These are phyloP conservation scores for Clostera curtula DNA, from an alignment of 2,888 invertebrate genomes.

Conservation along the genomic window DNA sequence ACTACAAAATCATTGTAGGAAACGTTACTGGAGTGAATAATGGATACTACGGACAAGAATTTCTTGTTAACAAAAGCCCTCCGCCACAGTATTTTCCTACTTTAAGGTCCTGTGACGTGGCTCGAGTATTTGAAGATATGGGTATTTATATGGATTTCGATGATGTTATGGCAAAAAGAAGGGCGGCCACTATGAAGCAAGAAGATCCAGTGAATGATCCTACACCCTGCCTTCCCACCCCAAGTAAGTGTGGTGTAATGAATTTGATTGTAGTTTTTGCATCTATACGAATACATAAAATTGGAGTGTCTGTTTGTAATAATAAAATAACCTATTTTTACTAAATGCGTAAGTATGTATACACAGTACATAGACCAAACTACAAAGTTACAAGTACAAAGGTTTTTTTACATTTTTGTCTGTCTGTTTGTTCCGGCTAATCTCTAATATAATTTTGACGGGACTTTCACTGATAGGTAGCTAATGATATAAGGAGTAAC, in stretches of 20 bases:
- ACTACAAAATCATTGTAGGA: slow-evolving; percentile 78
- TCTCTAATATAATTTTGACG: no score
- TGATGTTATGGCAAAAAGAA: slow-evolving; percentile 37
- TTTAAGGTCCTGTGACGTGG: slow-evolving; percentile 40
- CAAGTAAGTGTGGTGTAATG: slow-evolving; percentile 59
- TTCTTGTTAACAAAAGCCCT: slow-evolving; percentile 37
- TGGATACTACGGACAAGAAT: slow-evolving; percentile 50
- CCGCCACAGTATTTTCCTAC: slow-evolving; percentile 48
- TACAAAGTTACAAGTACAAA: no score
- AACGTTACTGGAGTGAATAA: slow-evolving; percentile 58
- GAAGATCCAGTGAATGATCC: slow-evolving; percentile 42
- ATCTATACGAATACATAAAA: no score
- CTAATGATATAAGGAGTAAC: no score
- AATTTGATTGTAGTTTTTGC: no score
- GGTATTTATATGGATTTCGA: slow-evolving; percentile 42
- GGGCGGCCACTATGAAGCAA: slow-evolving; percentile 42
- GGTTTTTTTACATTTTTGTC: no score
- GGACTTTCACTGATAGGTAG: no score
- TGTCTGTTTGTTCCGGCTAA: no score
- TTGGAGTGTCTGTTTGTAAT: no score
- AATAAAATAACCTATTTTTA: no score
- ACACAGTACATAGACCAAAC: no score
- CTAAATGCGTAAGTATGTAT: no score
- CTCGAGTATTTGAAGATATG: slow-evolving; percentile 40
- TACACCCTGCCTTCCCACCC: slow-evolving; percentile 47